A percentile compares a stretch with the other conserved stretches of the same genome.
These are phyloP conservation scores for Anthopleura sola DNA, from an alignment of 64 coral and sea anemone genomes.

Conservation along the genomic window DNA sequence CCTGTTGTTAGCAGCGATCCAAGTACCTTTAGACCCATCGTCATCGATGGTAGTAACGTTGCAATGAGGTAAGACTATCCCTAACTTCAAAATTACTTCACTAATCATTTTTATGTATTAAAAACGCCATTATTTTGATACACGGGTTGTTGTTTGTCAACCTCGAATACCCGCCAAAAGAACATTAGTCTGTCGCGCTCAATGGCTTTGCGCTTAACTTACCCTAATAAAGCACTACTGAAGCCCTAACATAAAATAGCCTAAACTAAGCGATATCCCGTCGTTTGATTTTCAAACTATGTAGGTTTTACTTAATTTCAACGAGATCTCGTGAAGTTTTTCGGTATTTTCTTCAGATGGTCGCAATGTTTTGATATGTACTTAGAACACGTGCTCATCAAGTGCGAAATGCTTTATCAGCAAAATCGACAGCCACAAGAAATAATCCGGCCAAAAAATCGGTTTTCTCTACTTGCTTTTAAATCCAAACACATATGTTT, in stretches of 20 bases:
- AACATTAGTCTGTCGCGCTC: background rate
- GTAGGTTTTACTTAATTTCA: background rate
- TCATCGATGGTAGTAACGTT: constrained; percentile 92
- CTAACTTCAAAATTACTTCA: background rate
- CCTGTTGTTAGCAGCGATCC: constrained; percentile 31
- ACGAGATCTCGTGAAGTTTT: background rate
- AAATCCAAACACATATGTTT: background rate
- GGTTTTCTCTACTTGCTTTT: background rate
- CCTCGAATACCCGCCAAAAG: constrained; percentile 1
- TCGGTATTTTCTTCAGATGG: background rate
- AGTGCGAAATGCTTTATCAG: background rate
- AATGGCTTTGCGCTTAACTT: background rate
- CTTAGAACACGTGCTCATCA: background rate
- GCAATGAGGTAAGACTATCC: constrained; percentile 70
- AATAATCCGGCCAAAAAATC: background rate
- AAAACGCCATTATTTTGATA: background rate
- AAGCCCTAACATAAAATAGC: background rate
- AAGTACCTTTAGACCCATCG: constrained; percentile 62
- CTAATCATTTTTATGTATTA: background rate
- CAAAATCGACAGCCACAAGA: background rate
- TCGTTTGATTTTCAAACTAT: background rate
- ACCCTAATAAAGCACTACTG: background rate
- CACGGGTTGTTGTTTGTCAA: background rate
- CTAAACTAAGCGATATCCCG: background rate
- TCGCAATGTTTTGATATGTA: background rate